Percentiles rank a stretch among this genome's conserved stretches.
These are phyloP conservation scores for Gyrodactylus salaris DNA, from an alignment of 1,140 invertebrate species.

Conservation along the genomic window DNA sequence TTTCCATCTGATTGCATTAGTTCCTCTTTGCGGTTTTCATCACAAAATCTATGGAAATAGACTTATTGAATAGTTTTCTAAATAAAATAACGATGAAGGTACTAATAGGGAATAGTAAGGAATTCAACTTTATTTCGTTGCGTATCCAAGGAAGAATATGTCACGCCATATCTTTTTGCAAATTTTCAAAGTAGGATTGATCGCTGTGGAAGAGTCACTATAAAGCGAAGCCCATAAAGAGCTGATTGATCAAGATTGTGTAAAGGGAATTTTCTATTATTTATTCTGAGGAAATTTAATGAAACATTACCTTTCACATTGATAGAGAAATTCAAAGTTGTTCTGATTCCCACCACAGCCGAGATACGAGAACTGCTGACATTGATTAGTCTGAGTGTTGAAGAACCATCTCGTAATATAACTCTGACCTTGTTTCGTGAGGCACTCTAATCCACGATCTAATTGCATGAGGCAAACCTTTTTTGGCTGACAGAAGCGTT, in stretches of 20 bases:
- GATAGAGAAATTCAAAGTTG: constrained; percentile 23
- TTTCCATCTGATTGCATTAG: neutral
- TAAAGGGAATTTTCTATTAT: neutral
- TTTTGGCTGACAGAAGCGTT: neutral
- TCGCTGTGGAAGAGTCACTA: too few relatives aligned
- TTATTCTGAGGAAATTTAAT: neutral
- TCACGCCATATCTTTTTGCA: too few relatives aligned
- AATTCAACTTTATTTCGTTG: too few relatives aligned
- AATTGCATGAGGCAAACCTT: constrained; percentile 22
- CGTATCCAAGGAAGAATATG: too few relatives aligned
- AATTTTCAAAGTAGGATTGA: too few relatives aligned
- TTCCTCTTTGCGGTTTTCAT: neutral
- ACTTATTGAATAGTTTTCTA: neutral
- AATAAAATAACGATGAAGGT: neutral
- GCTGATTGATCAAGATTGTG: too few relatives aligned
- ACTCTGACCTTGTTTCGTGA: constrained; percentile 20
- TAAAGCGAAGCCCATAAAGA: too few relatives aligned
- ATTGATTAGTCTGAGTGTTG: constrained; percentile 23
- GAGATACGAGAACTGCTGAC: constrained; percentile 29
- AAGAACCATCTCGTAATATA: constrained; percentile 26
- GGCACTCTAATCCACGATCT: neutral
- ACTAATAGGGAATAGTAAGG: too few relatives aligned
- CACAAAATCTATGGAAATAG: too few relatives aligned
- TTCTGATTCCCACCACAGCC: constrained; percentile 34
- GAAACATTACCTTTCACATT: constrained; percentile 10